Evolutionary conservation across 1,140 invertebrate genomes (phyloP).

Genomic region (Oscheius sp.): DNA sequence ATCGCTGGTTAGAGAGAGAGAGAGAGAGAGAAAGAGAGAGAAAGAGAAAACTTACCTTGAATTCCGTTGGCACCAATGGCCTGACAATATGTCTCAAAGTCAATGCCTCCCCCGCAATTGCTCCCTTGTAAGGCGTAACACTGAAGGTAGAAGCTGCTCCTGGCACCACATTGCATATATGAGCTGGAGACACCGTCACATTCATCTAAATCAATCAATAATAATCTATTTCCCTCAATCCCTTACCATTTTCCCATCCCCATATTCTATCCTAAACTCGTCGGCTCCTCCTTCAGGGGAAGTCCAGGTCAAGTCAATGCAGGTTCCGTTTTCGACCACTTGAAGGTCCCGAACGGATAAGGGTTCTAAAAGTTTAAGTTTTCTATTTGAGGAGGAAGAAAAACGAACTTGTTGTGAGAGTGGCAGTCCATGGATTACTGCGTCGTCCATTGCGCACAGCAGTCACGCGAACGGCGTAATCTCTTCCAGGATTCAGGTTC

Average conservation of each 20-base stretch:
- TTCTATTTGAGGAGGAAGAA: neutral
- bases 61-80: conserved; percentile 50
- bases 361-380: conserved; percentile 7
- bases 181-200: neutral
- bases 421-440: conserved; percentile 48
- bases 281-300: conserved; percentile 44
- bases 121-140: neutral
- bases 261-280: conserved; percentile 42
- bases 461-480: conserved; percentile 52
- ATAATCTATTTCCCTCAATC: neutral
- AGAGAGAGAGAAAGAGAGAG: too few relatives aligned
- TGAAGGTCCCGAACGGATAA: neutral
- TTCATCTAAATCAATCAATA: neutral
- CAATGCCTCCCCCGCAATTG: conserved; percentile 30
- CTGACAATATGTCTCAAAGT: conserved; percentile 46
- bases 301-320: conserved; percentile 37
- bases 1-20: neutral
- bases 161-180: neutral
- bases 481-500: conserved; percentile 54
- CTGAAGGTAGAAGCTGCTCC: neutral
- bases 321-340: conserved; percentile 14
- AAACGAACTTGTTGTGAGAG: conserved; percentile 54
- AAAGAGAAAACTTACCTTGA: conserved; percentile 25
- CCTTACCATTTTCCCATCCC: neutral
- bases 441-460: conserved; percentile 49